Evolutionary conservation across 2,113 vertebrate species (phyloP).

Genomic region (Mirza zaza): DNA sequence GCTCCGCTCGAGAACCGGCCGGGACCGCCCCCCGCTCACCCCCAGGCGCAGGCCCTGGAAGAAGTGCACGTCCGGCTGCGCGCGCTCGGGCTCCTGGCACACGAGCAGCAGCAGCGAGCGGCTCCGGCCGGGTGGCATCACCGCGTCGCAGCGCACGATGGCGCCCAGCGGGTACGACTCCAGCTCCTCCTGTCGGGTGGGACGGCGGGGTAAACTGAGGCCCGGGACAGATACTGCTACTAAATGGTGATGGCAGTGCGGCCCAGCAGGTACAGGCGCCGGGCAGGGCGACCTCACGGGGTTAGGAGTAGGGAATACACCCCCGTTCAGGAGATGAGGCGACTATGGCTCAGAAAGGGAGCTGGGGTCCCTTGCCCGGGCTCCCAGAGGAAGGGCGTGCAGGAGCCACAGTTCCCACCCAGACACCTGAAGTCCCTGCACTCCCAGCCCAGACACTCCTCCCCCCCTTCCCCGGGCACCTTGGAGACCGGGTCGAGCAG

Average conservation of each 20-base stretch:
- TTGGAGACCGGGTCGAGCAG: conserved; percentile 80
- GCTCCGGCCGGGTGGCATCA: conserved; percentile 80
- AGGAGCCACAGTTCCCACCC: background rate
- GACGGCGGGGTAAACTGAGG: background rate
- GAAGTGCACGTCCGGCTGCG: conserved; percentile 88
- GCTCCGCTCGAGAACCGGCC: background rate
- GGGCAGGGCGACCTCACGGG: background rate
- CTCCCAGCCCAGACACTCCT: fast-evolving
- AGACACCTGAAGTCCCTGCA: background rate
- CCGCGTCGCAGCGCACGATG: conserved; percentile 86
- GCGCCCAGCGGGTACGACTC: conserved; percentile 84
- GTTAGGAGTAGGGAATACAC: background rate
- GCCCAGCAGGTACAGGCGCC: background rate
- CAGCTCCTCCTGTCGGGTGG: conserved; percentile 86
- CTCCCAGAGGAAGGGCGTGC: background rate
- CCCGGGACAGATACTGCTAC: background rate
- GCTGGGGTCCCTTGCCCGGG: background rate
- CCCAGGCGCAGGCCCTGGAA: conserved; percentile 87
- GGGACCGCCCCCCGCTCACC: conserved; percentile 78
- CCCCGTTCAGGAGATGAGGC: background rate
- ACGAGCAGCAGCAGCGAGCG: conserved; percentile 87
- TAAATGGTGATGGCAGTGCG: background rate
- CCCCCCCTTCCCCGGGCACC: conserved; percentile 49
- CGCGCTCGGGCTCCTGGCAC: conserved; percentile 84
- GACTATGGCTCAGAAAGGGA: background rate